Percentiles rank a stretch among this genome's conserved stretches.
phyloP scores from a whole-genome alignment of 1,140 invertebrate genomes.

The Macrobrachium nipponense region DNA sequence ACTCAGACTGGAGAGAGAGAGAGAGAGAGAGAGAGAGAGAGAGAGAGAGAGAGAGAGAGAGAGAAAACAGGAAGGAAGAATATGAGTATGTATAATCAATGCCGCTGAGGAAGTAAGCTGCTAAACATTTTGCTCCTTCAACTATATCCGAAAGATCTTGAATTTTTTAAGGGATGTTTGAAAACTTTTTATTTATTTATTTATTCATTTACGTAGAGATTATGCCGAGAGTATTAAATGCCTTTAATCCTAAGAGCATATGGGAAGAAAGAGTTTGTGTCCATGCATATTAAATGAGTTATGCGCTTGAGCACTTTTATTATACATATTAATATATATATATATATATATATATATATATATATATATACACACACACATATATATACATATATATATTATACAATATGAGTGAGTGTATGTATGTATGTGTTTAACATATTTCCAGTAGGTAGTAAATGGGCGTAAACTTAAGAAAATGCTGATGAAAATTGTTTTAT shows the following conservation, averaged over 20 bases:
- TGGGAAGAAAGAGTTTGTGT: background rate
- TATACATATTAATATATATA: background rate
- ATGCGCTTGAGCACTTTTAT: background rate
- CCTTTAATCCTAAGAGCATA: too few relatives aligned
- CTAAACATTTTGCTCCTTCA: background rate
- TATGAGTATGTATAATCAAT: background rate
- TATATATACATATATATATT: slow-evolving; percentile 15
- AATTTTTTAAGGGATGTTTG: background rate
- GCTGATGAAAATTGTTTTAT: too few relatives aligned
- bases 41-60: slow-evolving; percentile 10
- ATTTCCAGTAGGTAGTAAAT: background rate
- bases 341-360: slow-evolving; percentile 32
- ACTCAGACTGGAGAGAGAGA: background rate
- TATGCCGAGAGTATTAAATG: too few relatives aligned
- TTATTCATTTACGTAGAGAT: background rate
- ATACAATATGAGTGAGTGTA: background rate
- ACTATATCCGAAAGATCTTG: background rate
- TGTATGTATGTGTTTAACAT: background rate
- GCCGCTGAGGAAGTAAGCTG: background rate
- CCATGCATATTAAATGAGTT: background rate
- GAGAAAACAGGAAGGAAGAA: background rate
- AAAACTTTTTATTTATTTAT: background rate
- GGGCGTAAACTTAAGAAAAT: background rate
- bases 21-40: background rate
- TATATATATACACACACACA: slow-evolving; percentile 4